phyloP scores from a whole-genome alignment of 2,113 vertebrate genomes.

The Cephalophus harveyi region DNA sequence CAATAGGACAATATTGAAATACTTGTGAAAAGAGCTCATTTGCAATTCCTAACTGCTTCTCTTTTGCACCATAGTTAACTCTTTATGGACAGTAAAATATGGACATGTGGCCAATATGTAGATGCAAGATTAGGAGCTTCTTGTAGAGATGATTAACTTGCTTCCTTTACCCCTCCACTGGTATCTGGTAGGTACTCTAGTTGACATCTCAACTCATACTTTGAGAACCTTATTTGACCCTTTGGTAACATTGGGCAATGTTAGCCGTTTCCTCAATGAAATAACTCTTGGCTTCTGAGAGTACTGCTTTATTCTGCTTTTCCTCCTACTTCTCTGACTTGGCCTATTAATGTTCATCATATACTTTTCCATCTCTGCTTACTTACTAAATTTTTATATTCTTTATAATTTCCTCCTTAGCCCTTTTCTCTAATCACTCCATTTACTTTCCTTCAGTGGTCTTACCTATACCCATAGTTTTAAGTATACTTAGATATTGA shows the following conservation, averaged over 20 bases:
- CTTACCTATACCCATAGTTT: background rate
- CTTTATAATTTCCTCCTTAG: background rate
- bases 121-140: background rate
- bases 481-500: background rate
- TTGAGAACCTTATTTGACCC: background rate
- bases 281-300: background rate
- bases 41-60: background rate
- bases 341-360: background rate
- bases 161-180: background rate
- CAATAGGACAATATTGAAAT: background rate
- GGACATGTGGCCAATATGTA: background rate
- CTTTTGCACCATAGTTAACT: background rate
- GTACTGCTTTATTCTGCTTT: background rate
- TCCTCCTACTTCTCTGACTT: background rate
- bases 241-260: background rate
- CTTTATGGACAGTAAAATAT: background rate
- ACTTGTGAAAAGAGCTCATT: background rate
- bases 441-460: background rate
- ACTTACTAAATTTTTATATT: background rate
- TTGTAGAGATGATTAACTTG: background rate
- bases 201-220: background rate
- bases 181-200: background rate
- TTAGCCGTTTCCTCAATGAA: background rate
- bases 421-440: background rate
- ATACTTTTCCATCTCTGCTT: background rate